phyloP scores from a whole-genome alignment of 2,113 vertebrate genomes.

The Platysteira castanea region DNA sequence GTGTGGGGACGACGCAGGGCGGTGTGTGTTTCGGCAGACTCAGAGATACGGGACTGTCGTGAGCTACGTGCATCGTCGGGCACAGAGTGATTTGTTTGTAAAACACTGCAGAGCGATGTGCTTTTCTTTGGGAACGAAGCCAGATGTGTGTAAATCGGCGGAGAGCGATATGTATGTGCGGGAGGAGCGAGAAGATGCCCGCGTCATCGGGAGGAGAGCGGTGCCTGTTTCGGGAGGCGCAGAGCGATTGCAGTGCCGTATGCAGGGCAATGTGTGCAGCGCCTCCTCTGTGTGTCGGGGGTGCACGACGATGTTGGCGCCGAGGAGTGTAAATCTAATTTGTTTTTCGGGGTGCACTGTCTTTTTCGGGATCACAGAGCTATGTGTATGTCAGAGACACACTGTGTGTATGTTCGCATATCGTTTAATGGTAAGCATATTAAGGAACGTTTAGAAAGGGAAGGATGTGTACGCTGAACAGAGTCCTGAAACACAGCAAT shows the following conservation, averaged over 20 bases:
- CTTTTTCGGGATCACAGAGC: background rate
- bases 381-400: no score
- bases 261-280: no score
- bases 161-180: background rate
- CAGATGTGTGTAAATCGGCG: background rate
- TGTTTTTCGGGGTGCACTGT: rapidly evolving
- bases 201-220: background rate
- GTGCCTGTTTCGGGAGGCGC: background rate
- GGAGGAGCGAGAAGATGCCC: background rate
- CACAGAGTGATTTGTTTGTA: background rate
- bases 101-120: background rate
- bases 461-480: background rate
- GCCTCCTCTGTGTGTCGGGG: rapidly evolving
- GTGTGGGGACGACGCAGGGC: no score
- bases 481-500: rapidly evolving
- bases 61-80: rapidly evolving
- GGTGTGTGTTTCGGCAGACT: background rate
- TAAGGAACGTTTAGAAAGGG: rapidly evolving
- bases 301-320: rapidly evolving
- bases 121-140: background rate
- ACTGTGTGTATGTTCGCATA: rapidly evolving
- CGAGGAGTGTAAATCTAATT: background rate
- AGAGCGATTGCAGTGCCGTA: background rate
- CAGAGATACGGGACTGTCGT: background rate
- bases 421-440: rapidly evolving